Evolutionary conservation across 2,797 vertebrate species (phyloP).

Genomic region (Sebastes diploproa): DNA sequence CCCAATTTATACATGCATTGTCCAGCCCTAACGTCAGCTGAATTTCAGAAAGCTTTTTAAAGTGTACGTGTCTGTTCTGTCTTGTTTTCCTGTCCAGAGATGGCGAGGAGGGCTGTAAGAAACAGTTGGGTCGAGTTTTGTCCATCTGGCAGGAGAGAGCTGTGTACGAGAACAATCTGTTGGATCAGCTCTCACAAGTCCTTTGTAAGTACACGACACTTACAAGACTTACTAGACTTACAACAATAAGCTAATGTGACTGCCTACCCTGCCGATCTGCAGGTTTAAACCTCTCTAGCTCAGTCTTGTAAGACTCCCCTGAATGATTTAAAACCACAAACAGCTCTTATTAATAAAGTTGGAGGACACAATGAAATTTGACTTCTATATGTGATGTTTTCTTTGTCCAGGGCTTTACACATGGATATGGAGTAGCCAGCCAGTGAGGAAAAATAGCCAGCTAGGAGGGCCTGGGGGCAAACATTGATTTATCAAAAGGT

Average conservation of each 20-base stretch:
- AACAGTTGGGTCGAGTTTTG: slow-evolving; percentile 93
- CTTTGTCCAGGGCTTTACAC: background rate
- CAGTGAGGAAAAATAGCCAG: too few species aligned
- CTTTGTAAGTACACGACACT: slow-evolving; percentile 85
- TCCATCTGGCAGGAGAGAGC: slow-evolving; percentile 99
- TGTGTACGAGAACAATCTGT: slow-evolving; percentile 94
- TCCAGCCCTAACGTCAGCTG: background rate
- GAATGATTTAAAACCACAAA: background rate
- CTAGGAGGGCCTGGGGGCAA: too few species aligned
- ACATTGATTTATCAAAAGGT: too few species aligned
- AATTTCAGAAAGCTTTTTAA: background rate
- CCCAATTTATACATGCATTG: background rate
- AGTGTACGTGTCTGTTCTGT: background rate
- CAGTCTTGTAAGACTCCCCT: background rate
- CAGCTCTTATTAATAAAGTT: background rate
- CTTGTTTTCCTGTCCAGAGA: slow-evolving; percentile 80
- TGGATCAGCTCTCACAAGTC: slow-evolving; percentile 93
- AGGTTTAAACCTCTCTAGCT: background rate
- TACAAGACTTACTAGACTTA: background rate
- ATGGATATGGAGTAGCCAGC: background rate
- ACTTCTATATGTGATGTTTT: background rate
- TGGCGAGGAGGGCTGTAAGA: slow-evolving; percentile 95
- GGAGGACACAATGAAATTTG: background rate
- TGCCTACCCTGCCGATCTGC: background rate
- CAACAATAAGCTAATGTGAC: background rate